Conservation (phyloP, 2,888 invertebrate genomes). For the Cryptocheilus praepositus region DNA sequence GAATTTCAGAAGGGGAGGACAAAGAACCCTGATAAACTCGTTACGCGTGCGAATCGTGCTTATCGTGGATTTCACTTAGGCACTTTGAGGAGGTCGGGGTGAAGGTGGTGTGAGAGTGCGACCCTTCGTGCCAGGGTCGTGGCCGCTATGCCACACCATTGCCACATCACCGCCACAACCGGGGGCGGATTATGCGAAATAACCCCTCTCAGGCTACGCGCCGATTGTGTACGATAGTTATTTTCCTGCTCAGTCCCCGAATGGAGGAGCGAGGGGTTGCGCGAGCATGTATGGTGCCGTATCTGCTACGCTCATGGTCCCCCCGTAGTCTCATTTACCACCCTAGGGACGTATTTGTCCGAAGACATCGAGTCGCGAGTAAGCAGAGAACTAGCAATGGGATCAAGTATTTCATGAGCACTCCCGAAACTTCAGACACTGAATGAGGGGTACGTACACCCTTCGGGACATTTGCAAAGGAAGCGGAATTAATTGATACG, state of each 20-base stretch:
- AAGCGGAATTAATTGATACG: too few species aligned
- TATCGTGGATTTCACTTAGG: constrained; percentile 69
- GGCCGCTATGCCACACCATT: constrained; percentile 15
- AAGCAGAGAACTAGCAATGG: too few species aligned
- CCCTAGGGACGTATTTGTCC: constrained; percentile 42
- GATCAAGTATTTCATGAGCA: too few species aligned
- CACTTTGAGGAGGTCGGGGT: constrained; percentile 49
- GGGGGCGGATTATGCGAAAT: constrained; percentile 60
- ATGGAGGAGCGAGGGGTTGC: constrained; percentile 21
- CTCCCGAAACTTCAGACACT: too few species aligned
- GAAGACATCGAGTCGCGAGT: too few species aligned
- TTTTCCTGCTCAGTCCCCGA: constrained; percentile 53
- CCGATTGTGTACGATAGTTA: constrained; percentile 62
- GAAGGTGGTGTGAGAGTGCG: neutral
- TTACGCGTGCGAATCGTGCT: constrained; percentile 70
- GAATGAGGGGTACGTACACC: too few species aligned
- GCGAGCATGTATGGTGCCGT: constrained; percentile 36
- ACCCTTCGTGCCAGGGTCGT: constrained; percentile 28
- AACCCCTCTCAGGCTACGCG: constrained; percentile 50
- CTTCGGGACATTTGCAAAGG: too few species aligned
- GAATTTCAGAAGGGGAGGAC: constrained; percentile 23
- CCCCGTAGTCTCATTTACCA: constrained; percentile 8
- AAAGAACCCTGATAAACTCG: constrained; percentile 67
- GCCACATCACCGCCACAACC: constrained; percentile 17
- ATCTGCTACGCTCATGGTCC: neutral